These are phyloP conservation scores for Peucedramus taeniatus DNA, from an alignment of 2,113 vertebrate species.

Conservation along the genomic window DNA sequence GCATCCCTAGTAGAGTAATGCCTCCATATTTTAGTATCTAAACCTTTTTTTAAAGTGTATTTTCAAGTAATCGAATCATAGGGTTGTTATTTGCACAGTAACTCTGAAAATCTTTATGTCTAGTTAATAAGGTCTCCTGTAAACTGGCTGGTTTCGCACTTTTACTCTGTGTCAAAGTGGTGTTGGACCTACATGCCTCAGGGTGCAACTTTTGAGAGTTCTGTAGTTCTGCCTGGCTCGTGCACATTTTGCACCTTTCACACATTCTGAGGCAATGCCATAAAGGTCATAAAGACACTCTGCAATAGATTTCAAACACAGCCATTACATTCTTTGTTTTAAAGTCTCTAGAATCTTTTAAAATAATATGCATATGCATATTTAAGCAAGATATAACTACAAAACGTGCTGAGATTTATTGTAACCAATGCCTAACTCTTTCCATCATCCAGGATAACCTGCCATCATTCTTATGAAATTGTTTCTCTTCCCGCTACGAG, in stretches of 20 bases:
- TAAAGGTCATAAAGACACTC: neutral
- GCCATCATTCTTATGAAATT: neutral
- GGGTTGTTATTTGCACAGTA: neutral
- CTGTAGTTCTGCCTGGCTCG: neutral
- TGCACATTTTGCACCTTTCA: neutral
- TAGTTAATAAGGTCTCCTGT: neutral
- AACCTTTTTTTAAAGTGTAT: neutral
- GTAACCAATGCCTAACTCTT: neutral
- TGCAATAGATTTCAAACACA: neutral
- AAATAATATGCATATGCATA: neutral
- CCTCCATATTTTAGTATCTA: neutral
- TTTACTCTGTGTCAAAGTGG: neutral
- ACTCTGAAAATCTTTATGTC: neutral
- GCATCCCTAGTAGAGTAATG: neutral
- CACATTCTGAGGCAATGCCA: neutral
- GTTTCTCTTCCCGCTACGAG: neutral
- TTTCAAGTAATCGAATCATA: neutral
- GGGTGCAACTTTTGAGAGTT: neutral
- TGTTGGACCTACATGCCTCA: neutral
- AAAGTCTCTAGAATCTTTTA: neutral
- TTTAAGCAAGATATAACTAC: neutral
- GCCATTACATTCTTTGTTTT: neutral
- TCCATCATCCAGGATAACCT: neutral
- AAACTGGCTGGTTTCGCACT: neutral
- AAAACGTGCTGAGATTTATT: neutral